Percentiles rank a stretch among this genome's conserved stretches.
These are phyloP conservation scores for Calcarius lapponicus DNA, from an alignment of 2,797 vertebrate genomes.

Conservation along the genomic window DNA sequence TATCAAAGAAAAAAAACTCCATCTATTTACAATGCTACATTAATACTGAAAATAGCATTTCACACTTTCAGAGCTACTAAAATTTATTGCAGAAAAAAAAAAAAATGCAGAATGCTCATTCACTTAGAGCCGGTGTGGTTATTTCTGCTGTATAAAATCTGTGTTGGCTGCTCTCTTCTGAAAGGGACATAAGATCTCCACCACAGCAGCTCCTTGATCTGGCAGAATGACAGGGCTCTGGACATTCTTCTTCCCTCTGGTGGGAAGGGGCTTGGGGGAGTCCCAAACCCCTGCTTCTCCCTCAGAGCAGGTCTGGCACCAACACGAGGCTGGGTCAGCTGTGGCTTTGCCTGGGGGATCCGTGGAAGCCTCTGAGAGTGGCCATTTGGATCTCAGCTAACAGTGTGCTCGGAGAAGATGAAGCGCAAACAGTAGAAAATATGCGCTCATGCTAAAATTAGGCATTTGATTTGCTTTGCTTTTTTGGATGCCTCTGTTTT, in stretches of 20 bases:
- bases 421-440: background rate
- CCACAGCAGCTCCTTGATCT: background rate
- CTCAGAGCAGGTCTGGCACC: background rate
- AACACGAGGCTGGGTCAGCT: rapidly evolving
- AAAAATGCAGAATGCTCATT: background rate
- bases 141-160: background rate
- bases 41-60: background rate
- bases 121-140: rapidly evolving
- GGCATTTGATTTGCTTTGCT: background rate
- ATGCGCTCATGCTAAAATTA: background rate
- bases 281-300: background rate
- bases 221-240: background rate
- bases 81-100: background rate
- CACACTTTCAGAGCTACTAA: background rate
- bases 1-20: background rate
- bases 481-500: background rate
- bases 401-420: background rate
- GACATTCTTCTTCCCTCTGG: background rate
- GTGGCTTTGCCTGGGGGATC: background rate
- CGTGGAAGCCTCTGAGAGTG: rapidly evolving
- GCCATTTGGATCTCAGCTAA: background rate
- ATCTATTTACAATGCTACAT: background rate
- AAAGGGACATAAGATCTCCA: background rate
- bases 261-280: background rate
- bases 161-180: background rate